These are phyloP conservation scores for Hirundichthys speculiger DNA, from an alignment of 2,113 vertebrate species.

Conservation along the genomic window DNA sequence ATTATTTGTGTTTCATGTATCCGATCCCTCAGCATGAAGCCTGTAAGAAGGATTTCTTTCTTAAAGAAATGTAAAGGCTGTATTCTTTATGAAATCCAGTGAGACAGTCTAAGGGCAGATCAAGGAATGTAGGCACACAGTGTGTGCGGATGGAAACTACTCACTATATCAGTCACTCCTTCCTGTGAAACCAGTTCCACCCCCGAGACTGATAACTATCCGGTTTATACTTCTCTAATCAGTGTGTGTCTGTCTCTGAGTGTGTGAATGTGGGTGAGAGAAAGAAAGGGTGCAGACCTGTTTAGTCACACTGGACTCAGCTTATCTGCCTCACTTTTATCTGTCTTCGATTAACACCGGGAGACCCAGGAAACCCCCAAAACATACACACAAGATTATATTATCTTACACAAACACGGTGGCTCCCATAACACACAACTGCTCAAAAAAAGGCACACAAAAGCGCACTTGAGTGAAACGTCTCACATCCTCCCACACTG, in stretches of 20 bases:
- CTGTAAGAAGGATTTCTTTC: conserved; percentile 27
- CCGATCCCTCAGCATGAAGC: conserved; percentile 10
- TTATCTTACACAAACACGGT: conserved; percentile 24
- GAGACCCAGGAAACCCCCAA: conserved; percentile 47
- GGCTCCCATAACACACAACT: conserved; percentile 22
- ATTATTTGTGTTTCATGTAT: conserved; percentile 31
- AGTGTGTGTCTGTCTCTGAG: conserved; percentile 35
- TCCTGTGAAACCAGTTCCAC: conserved; percentile 46
- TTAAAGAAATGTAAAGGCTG: conserved; percentile 14
- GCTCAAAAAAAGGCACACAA: conserved; percentile 20
- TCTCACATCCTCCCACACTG: conserved; percentile 36
- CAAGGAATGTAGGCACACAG: conserved; percentile 18
- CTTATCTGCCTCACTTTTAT: conserved; percentile 34
- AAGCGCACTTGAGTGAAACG: conserved; percentile 29
- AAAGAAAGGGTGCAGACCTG: background rate
- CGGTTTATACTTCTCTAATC: conserved; percentile 65
- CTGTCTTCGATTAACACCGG: conserved; percentile 55
- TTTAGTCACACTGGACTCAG: conserved; percentile 18
- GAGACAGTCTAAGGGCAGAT: conserved; percentile 29
- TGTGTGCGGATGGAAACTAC: conserved; percentile 9
- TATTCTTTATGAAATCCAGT: conserved; percentile 28
- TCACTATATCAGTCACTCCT: conserved; percentile 34
- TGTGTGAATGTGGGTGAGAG: conserved; percentile 11
- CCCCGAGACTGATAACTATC: conserved; percentile 62
- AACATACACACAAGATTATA: conserved; percentile 24